phyloP scores from a whole-genome alignment of 2,113 vertebrate genomes.

The Eleginops maclovinus region DNA sequence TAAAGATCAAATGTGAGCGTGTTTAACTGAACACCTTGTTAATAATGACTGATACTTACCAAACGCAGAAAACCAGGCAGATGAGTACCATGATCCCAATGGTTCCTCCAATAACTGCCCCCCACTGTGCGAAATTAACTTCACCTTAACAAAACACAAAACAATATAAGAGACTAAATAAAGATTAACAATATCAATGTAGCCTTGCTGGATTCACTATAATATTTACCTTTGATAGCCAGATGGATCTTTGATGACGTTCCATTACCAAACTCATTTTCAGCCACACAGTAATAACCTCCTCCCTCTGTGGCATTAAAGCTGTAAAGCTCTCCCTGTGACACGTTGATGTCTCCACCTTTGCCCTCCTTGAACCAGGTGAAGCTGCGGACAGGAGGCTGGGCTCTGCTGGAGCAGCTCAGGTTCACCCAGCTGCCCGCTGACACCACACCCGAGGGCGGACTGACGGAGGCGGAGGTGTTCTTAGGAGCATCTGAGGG shows the following conservation, averaged over 20 bases:
- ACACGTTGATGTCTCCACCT: conserved; percentile 7
- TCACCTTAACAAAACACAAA: neutral
- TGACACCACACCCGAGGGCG: conserved; percentile 1
- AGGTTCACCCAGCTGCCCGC: conserved; percentile 52
- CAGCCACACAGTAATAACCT: conserved; percentile 49
- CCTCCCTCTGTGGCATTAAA: neutral
- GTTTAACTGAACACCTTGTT: neutral
- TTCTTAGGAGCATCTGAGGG: conserved; percentile 58
- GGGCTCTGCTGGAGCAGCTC: conserved; percentile 67
- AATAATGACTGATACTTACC: neutral
- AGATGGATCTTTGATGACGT: neutral
- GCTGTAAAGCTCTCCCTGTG: conserved; percentile 8
- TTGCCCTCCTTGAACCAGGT: conserved; percentile 55
- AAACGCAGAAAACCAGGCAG: neutral
- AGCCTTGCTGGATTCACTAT: neutral
- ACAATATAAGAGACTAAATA: neutral
- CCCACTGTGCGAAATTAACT: neutral
- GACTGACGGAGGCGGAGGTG: conserved; percentile 30
- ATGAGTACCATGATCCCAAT: neutral
- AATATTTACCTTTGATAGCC: neutral
- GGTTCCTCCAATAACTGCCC: conserved; percentile 1
- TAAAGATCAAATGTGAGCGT: too few relatives aligned
- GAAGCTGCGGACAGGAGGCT: conserved; percentile 58
- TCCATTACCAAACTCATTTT: conserved; percentile 29
- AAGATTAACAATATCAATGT: neutral